Evolutionary conservation across 1,140 invertebrate genomes (phyloP), one percentile per base, ranked within the genome.

Genomic region (Drosophila arizonae): DNA sequence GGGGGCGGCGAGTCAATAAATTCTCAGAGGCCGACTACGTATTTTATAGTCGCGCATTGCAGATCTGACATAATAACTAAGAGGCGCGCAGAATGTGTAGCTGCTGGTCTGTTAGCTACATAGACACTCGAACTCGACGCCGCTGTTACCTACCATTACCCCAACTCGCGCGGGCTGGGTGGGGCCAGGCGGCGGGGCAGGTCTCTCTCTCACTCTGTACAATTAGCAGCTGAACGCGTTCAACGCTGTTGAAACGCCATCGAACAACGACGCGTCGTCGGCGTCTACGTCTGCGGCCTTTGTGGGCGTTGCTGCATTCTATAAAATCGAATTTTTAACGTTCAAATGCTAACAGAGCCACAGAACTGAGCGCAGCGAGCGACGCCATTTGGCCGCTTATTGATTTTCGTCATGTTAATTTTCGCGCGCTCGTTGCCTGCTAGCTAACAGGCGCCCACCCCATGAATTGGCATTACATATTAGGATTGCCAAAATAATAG

Each of bases 281-380:
- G 30, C n/a, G 15, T 30, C 36, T 15, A 13, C 21, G 21, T 24
- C 36, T 13, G 43, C 52, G 21, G 60, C 70, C 67, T 84, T 75
- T 79, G 62, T 73, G 79, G 82, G 84, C 82, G 76, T 87, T 88
- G 82, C 82, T 87, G 79, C 86, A 87, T 88, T 88, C 84, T 88
- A 90, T 87, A 90, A 90, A 90, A 90, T 87, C 87, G 87, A 90
- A 90, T 90, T 90, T 90, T 90, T 90, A 90, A 90, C 88, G 88
- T 90, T 84, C 75, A 90, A 90, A 88, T 75, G 79, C 57, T 81
- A 90, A 85, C 76, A 88, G 88, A 87, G 74, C 21, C 67, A 36
- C 88, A 90, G 88, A 56, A 88, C 45, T 54, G 15, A 45, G 30
- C 39, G 62, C 60, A 78, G 62, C 74, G 50, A 51, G 57, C 50